These are phyloP conservation scores for Gastrophysa polygoni DNA, from an alignment of 2,888 invertebrate species.

Conservation along the genomic window DNA sequence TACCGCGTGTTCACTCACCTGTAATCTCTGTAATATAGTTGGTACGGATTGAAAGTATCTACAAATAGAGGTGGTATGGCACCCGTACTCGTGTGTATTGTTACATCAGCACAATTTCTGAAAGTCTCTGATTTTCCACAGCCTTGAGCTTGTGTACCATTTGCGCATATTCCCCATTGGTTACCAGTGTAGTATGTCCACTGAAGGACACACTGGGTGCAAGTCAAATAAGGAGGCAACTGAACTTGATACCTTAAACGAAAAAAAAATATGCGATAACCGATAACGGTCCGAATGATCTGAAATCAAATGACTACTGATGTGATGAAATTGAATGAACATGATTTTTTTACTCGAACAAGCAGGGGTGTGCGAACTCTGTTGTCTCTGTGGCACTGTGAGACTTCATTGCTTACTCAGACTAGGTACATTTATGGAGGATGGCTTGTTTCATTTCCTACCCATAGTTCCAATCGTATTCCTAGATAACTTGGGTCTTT, in stretches of 20 bases:
- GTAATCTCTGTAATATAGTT: conserved; percentile 77
- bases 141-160: conserved; percentile 86
- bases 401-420: too few relatives aligned
- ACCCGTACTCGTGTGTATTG: conserved; percentile 77
- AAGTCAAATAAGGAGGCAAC: conserved; percentile 82
- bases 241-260: conserved; percentile 70
- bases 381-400: too few relatives aligned
- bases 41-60: conserved; percentile 76
- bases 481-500: too few relatives aligned
- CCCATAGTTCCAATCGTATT: too few relatives aligned
- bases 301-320: too few relatives aligned
- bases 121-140: conserved; percentile 92
- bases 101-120: conserved; percentile 88
- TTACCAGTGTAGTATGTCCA: conserved; percentile 94
- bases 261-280: too few relatives aligned
- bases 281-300: too few relatives aligned
- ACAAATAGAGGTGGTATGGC: conserved; percentile 75
- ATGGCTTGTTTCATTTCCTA: too few relatives aligned
- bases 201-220: conserved; percentile 89
- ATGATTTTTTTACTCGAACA: too few relatives aligned
- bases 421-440: too few relatives aligned
- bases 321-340: too few relatives aligned
- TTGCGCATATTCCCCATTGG: conserved; percentile 88
- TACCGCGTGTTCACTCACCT: conserved; percentile 44
- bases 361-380: too few relatives aligned